Evolutionary conservation across 2,888 invertebrate genomes (phyloP), one percentile per base, ranked within the genome.

Genomic region (Chloroclysta siterata): DNA sequence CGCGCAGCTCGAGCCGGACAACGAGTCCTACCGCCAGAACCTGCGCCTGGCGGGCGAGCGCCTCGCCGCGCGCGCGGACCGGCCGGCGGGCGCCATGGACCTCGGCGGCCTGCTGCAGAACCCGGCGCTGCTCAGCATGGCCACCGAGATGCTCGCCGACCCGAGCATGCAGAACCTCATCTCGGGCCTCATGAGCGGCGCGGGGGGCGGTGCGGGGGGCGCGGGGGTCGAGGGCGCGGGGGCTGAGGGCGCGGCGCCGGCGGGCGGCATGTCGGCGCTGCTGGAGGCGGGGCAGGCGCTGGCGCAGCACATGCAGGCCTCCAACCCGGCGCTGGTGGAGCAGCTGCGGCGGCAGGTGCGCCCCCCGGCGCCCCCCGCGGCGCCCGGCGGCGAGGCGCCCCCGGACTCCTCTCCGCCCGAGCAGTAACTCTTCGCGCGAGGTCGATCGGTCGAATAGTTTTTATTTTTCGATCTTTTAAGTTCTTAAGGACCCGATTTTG

Each of bases 21-120:
- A 99, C 87, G 96, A 97, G 68, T 97, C 97, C 74, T 98, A 98
- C 85, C 95, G 95, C 69, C 97, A 96, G 81, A 99, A 99, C 91
- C 89, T 99, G 71, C 95, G 95, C 74, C 94, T 98, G 47, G 96
- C 98, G 0, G 96, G 98, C 79, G 96, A 97, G 77, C 93, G 90
- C 51, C 82, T 94, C 42, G 82, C 84, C 2, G 90, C 97, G 70
- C 95, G 95, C 75, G 96, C 97, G 73, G 96, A 97, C 74, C 93
- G 93, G 50, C 81, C 75, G n/a, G n/a, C n/a, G n/a, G n/a, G n/a
- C 42, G 77, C 85, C 0, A 77, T 95, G 58, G 95, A 96, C 81
- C 82, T 96, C 4, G 94, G 94, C 14, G 94, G 95, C 5, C 87
- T 98, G 63, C 93, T 98, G 60, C 96, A 95, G 78, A 97, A 98